Evolutionary conservation across 2,797 vertebrate genomes (phyloP).

Genomic region (Myotis findleyi): DNA sequence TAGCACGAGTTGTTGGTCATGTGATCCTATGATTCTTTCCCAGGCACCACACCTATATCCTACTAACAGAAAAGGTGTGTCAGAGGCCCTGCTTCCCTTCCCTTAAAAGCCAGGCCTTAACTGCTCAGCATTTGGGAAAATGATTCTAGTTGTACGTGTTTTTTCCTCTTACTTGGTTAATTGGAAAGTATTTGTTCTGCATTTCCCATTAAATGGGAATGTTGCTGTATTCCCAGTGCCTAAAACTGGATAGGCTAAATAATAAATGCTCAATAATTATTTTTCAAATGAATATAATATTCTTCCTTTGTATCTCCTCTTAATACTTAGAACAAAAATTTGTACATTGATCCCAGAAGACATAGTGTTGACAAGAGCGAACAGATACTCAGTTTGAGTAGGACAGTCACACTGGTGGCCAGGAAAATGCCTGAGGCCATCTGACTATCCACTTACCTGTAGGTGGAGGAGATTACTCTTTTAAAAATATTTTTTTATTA

Average conservation of each 20-base stretch:
- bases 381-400: not conserved
- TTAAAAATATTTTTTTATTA: no score
- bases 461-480: not conserved
- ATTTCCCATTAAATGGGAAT: not conserved
- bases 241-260: not conserved
- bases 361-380: not conserved
- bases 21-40: slow-evolving; percentile 28
- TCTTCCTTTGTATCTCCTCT: not conserved
- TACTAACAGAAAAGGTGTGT: slow-evolving; percentile 59
- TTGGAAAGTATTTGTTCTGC: not conserved
- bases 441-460: not conserved
- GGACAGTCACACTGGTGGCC: not conserved
- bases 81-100: not conserved
- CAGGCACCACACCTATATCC: slow-evolving; percentile 54
- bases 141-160: not conserved
- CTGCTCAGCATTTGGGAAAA: not conserved
- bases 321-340: not conserved
- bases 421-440: not conserved
- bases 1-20: not conserved
- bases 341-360: not conserved
- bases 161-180: not conserved
- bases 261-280: slow-evolving; percentile 10
- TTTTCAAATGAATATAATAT: not conserved
- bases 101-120: not conserved
- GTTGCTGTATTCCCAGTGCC: not conserved